Evolutionary conservation across 2,797 vertebrate genomes (phyloP).

Genomic region (Poeciliopsis turneri): DNA sequence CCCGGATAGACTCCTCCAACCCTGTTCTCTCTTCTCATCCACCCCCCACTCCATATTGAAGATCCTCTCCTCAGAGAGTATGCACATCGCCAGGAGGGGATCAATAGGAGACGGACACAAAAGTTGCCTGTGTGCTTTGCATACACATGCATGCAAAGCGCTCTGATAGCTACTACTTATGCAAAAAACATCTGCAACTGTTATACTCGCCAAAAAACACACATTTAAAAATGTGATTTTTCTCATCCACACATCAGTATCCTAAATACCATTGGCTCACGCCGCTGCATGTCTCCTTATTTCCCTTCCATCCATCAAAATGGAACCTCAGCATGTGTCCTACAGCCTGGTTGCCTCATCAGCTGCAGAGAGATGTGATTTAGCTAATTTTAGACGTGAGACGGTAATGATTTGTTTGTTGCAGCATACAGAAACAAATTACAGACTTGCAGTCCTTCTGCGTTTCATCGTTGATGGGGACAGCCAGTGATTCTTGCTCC

Average conservation of each 20-base stretch:
- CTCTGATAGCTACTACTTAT: slow-evolving; percentile 28
- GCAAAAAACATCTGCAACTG: slow-evolving; percentile 12
- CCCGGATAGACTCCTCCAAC: slow-evolving; percentile 61
- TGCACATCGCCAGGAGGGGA: slow-evolving; percentile 64
- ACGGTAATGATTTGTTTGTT: neutral
- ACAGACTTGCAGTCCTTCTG: slow-evolving; percentile 34
- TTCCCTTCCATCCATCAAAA: slow-evolving; percentile 63
- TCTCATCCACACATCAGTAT: neutral
- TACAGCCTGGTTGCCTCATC: slow-evolving; percentile 44
- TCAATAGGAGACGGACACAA: slow-evolving; percentile 67
- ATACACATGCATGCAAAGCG: slow-evolving; percentile 13
- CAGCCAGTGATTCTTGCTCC: slow-evolving; percentile 62
- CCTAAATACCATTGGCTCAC: neutral
- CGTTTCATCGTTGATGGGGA: slow-evolving; percentile 45
- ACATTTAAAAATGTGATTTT: slow-evolving; percentile 19
- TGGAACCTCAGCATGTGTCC: slow-evolving; percentile 50
- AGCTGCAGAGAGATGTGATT: neutral
- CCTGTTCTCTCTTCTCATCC: slow-evolving; percentile 54
- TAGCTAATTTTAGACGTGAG: neutral
- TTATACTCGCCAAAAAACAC: slow-evolving; percentile 19
- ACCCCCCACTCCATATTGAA: slow-evolving; percentile 59
- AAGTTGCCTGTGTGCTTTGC: neutral
- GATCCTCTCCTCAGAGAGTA: slow-evolving; percentile 77
- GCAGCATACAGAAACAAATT: neutral
- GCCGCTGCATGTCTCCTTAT: slow-evolving; percentile 34